phyloP scores from a whole-genome alignment of 2,888 invertebrate species.

The Rhingia campestris region DNA sequence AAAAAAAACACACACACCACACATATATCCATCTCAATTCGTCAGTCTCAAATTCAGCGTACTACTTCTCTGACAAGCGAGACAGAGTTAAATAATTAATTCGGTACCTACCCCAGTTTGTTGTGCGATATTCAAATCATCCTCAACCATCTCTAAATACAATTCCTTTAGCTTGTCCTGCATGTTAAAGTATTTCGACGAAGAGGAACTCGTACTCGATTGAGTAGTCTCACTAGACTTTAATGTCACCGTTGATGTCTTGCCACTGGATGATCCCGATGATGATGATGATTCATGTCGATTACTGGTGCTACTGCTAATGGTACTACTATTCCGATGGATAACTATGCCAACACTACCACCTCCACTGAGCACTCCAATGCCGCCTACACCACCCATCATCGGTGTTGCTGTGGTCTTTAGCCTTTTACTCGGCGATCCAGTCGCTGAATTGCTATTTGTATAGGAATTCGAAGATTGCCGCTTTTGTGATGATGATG shows the following conservation, averaged over 20 bases:
- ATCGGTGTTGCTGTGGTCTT: slow-evolving; percentile 77
- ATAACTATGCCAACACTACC: slow-evolving; percentile 55
- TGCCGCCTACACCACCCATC: slow-evolving; percentile 35
- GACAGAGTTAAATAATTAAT: background rate
- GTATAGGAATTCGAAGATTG: slow-evolving; percentile 69
- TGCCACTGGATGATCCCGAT: slow-evolving; percentile 48
- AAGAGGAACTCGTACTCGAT: slow-evolving; percentile 50
- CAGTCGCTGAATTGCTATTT: slow-evolving; percentile 77
- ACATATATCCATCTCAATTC: background rate
- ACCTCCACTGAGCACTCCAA: slow-evolving; percentile 32
- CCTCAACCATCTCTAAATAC: slow-evolving; percentile 80
- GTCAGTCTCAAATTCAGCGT: background rate
- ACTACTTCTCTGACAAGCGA: slow-evolving; percentile 5
- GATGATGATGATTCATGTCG: slow-evolving; percentile 71
- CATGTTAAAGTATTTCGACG: slow-evolving; percentile 80
- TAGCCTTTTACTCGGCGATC: slow-evolving; percentile 81
- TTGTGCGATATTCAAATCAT: slow-evolving; percentile 81
- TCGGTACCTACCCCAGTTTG: slow-evolving; percentile 80
- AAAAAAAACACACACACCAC: background rate
- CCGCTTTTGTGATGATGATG: slow-evolving; percentile 65
- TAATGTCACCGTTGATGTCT: slow-evolving; percentile 35
- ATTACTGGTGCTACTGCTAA: slow-evolving; percentile 40
- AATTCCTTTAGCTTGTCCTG: slow-evolving; percentile 82
- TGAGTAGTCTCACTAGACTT: slow-evolving; percentile 52
- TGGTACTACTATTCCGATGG: slow-evolving; percentile 55